Conservation (phyloP, 2,113 vertebrate genomes). For the Sylvia atricapilla region DNA sequence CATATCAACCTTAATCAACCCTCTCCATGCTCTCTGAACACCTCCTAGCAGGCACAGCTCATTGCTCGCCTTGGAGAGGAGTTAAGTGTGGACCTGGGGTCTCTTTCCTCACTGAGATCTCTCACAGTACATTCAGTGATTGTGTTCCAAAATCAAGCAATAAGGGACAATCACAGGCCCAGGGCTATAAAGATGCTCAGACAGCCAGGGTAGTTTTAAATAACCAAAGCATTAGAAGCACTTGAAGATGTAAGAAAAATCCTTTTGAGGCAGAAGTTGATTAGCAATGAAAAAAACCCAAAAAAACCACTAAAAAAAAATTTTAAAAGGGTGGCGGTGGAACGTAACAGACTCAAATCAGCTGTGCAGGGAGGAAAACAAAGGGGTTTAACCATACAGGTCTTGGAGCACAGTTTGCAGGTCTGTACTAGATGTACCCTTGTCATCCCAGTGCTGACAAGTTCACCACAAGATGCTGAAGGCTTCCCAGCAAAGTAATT, state of each 20-base stretch:
- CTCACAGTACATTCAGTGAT: neutral
- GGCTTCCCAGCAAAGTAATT: neutral
- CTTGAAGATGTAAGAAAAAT: neutral
- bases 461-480: neutral
- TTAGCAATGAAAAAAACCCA: neutral
- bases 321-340: accelerated
- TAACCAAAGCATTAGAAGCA: neutral
- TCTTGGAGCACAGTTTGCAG: neutral
- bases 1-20: accelerated
- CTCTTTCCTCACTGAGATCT: neutral
- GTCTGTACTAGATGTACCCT: neutral
- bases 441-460: accelerated
- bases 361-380: neutral
- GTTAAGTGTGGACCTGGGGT: neutral
- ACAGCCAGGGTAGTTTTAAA: neutral
- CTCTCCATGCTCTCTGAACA: neutral
- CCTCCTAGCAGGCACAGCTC: neutral
- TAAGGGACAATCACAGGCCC: neutral
- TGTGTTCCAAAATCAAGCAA: neutral
- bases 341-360: neutral
- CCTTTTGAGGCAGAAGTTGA: neutral
- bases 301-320: neutral
- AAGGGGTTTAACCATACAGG: neutral
- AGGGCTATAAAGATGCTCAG: neutral
- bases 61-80: neutral